phyloP scores from a whole-genome alignment of 2,888 invertebrate genomes.

The Melinaea menophilus region DNA sequence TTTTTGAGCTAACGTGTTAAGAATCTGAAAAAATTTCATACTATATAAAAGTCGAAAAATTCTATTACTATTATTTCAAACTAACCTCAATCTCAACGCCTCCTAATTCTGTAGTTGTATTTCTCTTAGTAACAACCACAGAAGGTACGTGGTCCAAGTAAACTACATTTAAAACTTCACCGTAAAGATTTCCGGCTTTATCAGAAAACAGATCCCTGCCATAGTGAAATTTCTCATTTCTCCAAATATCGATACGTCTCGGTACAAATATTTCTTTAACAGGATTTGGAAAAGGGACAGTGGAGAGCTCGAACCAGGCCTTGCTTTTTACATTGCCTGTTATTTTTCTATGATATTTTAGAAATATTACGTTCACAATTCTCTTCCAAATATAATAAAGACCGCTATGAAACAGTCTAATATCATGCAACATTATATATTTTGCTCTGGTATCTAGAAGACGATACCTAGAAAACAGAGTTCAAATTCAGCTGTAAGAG shows the following conservation, averaged over 20 bases:
- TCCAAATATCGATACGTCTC: conserved; percentile 83
- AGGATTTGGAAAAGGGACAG: conserved; percentile 85
- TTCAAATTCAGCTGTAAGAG: neutral
- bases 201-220: conserved; percentile 72
- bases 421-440: conserved; percentile 84
- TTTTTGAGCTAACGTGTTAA: conserved; percentile 80
- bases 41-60: neutral
- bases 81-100: conserved; percentile 85
- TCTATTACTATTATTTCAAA: neutral
- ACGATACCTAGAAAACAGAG: conserved; percentile 73
- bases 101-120: conserved; percentile 59
- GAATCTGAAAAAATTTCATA: conserved; percentile 71
- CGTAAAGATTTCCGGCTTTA: conserved; percentile 79
- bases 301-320: conserved; percentile 83
- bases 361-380: conserved; percentile 85
- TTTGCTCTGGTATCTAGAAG: conserved; percentile 84
- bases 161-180: conserved; percentile 79
- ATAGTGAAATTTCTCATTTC: conserved; percentile 78
- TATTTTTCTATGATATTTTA: conserved; percentile 74
- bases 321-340: conserved; percentile 46
- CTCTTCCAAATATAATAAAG: conserved; percentile 87
- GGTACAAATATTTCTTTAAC: conserved; percentile 75
- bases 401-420: conserved; percentile 80
- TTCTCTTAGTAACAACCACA: conserved; percentile 65
- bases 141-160: conserved; percentile 84